Evolutionary conservation across 2,797 vertebrate species (phyloP).

Genomic region (Neosilurus hyrtlii): DNA sequence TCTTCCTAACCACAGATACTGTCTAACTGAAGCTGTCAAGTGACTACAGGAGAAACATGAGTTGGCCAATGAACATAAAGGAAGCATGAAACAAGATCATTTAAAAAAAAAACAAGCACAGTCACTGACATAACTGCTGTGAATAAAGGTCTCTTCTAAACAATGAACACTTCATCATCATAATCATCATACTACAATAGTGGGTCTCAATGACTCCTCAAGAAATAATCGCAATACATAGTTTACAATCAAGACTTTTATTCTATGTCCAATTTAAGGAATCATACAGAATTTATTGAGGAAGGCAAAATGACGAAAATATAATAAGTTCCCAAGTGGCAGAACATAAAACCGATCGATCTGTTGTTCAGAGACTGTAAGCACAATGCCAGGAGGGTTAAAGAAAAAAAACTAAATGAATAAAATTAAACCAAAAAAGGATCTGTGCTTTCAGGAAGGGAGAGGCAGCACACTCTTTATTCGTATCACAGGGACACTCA

Average conservation of each 20-base stretch:
- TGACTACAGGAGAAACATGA: neutral
- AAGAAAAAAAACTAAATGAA: too few relatives aligned
- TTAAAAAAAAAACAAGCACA: neutral
- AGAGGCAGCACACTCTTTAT: too few relatives aligned
- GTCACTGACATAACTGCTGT: neutral
- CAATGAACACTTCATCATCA: neutral
- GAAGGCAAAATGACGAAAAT: neutral
- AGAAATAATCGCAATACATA: neutral
- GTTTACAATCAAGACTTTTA: neutral
- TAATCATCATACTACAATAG: neutral
- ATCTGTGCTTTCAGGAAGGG: too few relatives aligned
- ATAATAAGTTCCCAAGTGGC: neutral
- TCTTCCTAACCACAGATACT: conserved; percentile 14
- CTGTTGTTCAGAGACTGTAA: too few relatives aligned
- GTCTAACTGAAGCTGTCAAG: conserved; percentile 8
- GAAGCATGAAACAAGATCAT: neutral
- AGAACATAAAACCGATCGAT: too few relatives aligned
- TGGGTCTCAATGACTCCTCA: conserved; percentile 7
- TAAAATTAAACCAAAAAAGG: too few relatives aligned
- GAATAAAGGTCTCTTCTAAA: conserved; percentile 49
- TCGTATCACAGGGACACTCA: too few relatives aligned
- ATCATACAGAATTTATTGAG: neutral
- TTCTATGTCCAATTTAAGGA: neutral
- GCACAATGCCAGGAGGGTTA: too few relatives aligned
- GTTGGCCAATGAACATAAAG: neutral